Base-by-base conservation (phyloP, 2,888 invertebrate species). In the Spilosoma lubricipeda region DNA sequence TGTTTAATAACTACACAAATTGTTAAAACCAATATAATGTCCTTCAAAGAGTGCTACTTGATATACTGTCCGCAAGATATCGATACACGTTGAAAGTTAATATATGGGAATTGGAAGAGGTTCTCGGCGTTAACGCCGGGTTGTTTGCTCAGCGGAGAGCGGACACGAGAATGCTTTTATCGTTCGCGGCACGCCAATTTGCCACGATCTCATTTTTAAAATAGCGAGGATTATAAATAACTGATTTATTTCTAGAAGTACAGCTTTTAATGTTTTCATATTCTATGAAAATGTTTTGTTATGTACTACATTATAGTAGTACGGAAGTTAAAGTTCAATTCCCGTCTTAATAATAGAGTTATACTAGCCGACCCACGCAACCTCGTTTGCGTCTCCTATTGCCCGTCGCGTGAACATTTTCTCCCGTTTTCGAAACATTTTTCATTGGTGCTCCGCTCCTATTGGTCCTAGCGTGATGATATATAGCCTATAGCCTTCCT, bases 91-190 rank as follows among this genome's bases (percentile, higher is more conserved):
- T 73, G 23, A 15, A 52, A 18, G 39, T 11, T 2, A 39, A 23
- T 27, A 30, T 56, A 65, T 64, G n/a, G 63, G 63, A 20, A 64
- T 52, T 39, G 39, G 27, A 65, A n/a, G 69, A 27, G 65, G 27
- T 63, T 73, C 33, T 67, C 67, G 74, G 52, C 42, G 74, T 45
- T 52, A 27, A 27, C 8, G 39, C 66, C 30, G 33, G 64, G 52
- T 71, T 81, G 77, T 82, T 80, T 78, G 77, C 64, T 64, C 74
- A 72, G 67, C 71, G 69, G 30, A 67, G 70, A 76, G 73, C 73
- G 67, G 73, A 82, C 81, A 82, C 71, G 70, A 72, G 65, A 80
- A 81, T 67, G 82, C 82, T 81, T 80, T 82, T 81, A 81, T 76
- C 81, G 74, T 65, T 9, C 20, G 52, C 52, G 30, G 65, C 33